These are phyloP conservation scores for Priapulus caudatus DNA, from an alignment of 2,888 invertebrate genomes.

Conservation along the genomic window DNA sequence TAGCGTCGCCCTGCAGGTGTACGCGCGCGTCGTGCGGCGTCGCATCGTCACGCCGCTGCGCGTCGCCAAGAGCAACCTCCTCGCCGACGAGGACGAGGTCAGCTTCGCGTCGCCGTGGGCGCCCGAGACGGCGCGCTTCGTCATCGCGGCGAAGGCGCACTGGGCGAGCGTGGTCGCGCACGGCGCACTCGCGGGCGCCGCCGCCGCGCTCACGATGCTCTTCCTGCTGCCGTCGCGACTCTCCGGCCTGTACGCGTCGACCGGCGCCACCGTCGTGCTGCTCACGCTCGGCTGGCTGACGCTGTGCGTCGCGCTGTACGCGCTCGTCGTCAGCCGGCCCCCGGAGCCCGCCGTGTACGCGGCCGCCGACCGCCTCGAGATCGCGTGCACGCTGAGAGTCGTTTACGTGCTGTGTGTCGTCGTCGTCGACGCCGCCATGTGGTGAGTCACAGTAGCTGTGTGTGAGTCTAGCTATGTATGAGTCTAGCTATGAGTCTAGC, in stretches of 20 bases:
- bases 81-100: conserved; percentile 33
- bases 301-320: conserved; percentile 32
- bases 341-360: conserved; percentile 34
- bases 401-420: conserved; percentile 32
- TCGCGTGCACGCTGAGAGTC: conserved; percentile 29
- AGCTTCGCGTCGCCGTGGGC: conserved; percentile 34
- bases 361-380: conserved; percentile 31
- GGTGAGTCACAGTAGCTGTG: conserved; percentile 22
- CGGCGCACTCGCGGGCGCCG: conserved; percentile 27
- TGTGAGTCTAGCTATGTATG: too few species aligned
- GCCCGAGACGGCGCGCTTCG: conserved; percentile 32
- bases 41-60: conserved; percentile 7
- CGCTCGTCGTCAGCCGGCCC: conserved; percentile 31
- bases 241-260: conserved; percentile 26
- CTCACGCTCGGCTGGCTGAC: conserved; percentile 34
- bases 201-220: conserved; percentile 29
- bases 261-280: conserved; percentile 28
- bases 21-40: conserved; percentile 26
- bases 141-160: conserved; percentile 31
- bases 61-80: conserved; percentile 11
- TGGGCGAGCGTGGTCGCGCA: conserved; percentile 30
- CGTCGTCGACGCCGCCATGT: conserved; percentile 27
- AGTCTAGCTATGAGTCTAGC: background rate
- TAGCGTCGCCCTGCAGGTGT: conserved; percentile 28
- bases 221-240: conserved; percentile 31